Evolutionary conservation across 2,888 invertebrate genomes (phyloP), one percentile per base, ranked within the genome.

Genomic region (Taenaris catops): DNA sequence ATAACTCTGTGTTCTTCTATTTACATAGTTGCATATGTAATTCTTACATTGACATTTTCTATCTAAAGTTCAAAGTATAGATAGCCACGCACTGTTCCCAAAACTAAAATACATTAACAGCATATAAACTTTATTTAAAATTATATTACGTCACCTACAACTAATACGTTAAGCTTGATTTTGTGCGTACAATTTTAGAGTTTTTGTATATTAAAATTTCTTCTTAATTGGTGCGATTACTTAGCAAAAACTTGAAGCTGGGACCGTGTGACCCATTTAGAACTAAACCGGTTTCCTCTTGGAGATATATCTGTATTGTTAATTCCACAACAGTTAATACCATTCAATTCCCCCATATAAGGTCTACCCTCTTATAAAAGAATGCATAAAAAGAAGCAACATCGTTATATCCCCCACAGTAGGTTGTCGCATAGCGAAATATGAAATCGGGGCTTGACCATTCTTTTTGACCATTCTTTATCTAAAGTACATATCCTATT

Each of bases 181-280:
- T n/a, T n/a, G n/a, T n/a, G n/a, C n/a, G n/a, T n/a, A n/a, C n/a
- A n/a, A n/a, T n/a, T n/a, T n/a, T n/a, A n/a, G n/a, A n/a, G n/a
- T n/a, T n/a, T n/a, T n/a, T n/a, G n/a, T n/a, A n/a, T n/a, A n/a
- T n/a, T n/a, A n/a, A n/a, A n/a, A n/a, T n/a, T n/a, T n/a, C n/a
- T n/a, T n/a, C n/a, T n/a, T n/a, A n/a, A n/a, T n/a, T n/a, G n/a
- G n/a, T n/a, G n/a, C n/a, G n/a, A n/a, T 65, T 55, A 58, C 58
- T 62, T 41, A 21, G 44, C 68, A 78, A 78, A 74, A 76, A 76
- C 65, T 64, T 64, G 75, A 71, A 70, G 68, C 65, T 70, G 70
- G 64, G 76, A 83, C 83, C 84, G 86, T 86, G 86, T 83, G 84
- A 86, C 84, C 86, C 84, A 84, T 86, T 84, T 83, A 80, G 70